Conservation (phyloP, 2,797 vertebrate species). For the Lepus townsendii region DNA sequence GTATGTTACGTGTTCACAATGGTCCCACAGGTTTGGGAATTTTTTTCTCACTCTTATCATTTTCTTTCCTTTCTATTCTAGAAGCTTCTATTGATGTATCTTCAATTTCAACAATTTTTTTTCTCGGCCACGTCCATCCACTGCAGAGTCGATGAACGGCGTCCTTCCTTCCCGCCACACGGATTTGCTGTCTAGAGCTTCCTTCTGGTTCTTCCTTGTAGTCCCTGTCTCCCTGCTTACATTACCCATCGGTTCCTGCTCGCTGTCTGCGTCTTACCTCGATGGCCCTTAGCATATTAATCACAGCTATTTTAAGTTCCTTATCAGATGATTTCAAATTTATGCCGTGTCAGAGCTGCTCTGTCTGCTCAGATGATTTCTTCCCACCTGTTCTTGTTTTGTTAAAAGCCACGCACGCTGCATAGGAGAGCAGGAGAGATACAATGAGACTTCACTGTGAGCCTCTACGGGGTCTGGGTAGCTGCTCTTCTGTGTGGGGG, state of each 20-base stretch:
- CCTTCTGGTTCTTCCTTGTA: neutral
- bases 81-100: neutral
- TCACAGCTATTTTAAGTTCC: neutral
- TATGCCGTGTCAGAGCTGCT: neutral
- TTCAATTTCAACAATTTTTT: neutral
- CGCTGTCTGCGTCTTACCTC: neutral
- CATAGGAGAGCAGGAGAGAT: neutral
- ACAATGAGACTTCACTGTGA: neutral
- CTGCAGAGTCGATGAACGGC: neutral
- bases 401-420: neutral
- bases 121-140: neutral
- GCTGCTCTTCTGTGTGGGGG: too few relatives aligned
- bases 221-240: neutral
- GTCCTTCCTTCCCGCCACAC: neutral
- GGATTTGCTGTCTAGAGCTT: neutral
- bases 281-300: neutral
- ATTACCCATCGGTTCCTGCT: neutral
- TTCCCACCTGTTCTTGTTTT: neutral
- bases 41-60: neutral
- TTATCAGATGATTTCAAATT: neutral
- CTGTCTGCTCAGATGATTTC: neutral
- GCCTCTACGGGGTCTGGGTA: neutral
- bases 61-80: constrained; percentile 8
- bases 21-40: neutral
- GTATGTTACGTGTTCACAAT: rapidly evolving